Base-by-base conservation (phyloP, 2,797 vertebrate genomes). In the Orestias chungarensis region DNA sequence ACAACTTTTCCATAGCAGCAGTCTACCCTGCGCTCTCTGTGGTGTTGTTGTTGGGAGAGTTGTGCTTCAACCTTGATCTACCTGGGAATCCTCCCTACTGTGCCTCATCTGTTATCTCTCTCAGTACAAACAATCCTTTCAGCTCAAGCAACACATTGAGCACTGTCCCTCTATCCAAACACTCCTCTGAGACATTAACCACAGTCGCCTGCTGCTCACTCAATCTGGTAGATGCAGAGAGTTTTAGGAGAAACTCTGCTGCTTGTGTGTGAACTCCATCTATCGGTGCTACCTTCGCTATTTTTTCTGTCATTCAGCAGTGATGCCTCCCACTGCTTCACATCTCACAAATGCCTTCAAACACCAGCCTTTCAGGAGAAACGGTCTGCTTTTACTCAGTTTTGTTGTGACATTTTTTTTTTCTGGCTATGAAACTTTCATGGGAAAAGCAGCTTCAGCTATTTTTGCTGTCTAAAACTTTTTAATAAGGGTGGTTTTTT, bases 11-110 rank as follows among this genome's bases (percentile, higher is more conserved):
- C 72, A 54, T 14, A 49, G 17, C 64, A 59, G 47, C 23, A 0
- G 49, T 76, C 40, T 47, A 31, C 18, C 31, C 43, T 40, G 17
- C 7, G 1, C 38, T 44, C 46, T 6, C 18, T 66, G 7, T 46
- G 57, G 18, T n/a, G n/a, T 35, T 40, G 4, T 54, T 17, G 50
- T 47, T 46, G 49, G 47, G 71, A 72, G 70, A 70, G 69, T 54
- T 73, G 55, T 20, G 71, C 64, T 82, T 82, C 84, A 79, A 87
- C 87, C 87, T 91, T 87, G 85, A 86, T 80, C 82, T 76, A 71
- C 76, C 74, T 71, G 69, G 69, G 65, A 86, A 74, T 73, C 59
- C 55, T 72, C 73, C 79, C 85, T 50, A 3, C 72, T 7, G 49
- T 7, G 59, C 67, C 71, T 61, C 35, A 8, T 84, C 78, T 84